Conservation (phyloP, 2,888 invertebrate species). For the Trilocha varians region DNA sequence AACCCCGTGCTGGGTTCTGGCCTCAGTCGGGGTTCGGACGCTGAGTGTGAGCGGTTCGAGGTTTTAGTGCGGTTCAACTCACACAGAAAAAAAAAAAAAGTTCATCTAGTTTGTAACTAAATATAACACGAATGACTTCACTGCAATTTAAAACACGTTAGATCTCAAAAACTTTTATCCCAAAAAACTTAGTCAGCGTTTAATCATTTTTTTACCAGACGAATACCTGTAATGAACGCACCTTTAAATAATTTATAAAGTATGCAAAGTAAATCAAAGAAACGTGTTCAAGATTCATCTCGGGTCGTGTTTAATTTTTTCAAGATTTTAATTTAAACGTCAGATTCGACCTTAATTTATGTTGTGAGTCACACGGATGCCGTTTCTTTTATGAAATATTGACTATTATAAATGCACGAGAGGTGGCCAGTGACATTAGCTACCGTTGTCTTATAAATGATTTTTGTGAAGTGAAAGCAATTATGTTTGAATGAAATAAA, state of each 20-base stretch:
- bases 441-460: neutral
- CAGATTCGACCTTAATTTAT: constrained; percentile 5
- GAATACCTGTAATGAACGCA: neutral
- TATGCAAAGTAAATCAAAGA: neutral
- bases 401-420: constrained; percentile 37
- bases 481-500: too few relatives aligned
- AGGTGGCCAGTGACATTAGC: neutral
- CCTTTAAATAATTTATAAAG: neutral
- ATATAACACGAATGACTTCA: too few relatives aligned
- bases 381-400: constrained; percentile 29
- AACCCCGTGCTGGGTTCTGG: too few relatives aligned
- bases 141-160: too few relatives aligned
- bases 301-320: constrained; percentile 1
- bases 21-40: too few relatives aligned
- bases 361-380: constrained; percentile 29
- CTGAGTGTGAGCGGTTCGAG: too few relatives aligned
- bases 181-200: neutral
- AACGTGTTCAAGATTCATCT: neutral
- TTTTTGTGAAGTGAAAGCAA: too few relatives aligned
- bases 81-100: too few relatives aligned
- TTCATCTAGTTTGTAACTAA: too few relatives aligned
- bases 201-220: neutral
- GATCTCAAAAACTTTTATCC: too few relatives aligned
- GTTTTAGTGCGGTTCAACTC: too few relatives aligned
- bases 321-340: constrained; percentile 1